Evolutionary conservation across 2,888 invertebrate genomes (phyloP).

Genomic region (Criorhina ranunculi): DNA sequence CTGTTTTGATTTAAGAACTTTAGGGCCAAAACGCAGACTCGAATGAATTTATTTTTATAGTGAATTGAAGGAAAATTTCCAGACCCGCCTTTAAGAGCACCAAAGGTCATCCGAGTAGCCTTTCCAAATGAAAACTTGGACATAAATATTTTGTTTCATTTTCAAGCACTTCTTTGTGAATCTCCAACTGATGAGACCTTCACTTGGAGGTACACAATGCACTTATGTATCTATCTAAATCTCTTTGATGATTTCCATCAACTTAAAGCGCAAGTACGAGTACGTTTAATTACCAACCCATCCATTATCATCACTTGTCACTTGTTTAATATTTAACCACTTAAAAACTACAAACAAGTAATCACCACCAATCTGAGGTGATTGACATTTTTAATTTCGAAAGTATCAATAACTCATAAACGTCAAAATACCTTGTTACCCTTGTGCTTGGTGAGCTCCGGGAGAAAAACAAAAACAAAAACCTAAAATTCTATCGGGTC

Average conservation of each 20-base stretch:
- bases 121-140: too few species aligned
- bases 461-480: conserved; percentile 1
- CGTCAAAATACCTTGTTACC: conserved; percentile 21
- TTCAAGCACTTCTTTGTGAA: too few species aligned
- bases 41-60: too few species aligned
- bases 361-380: conserved; percentile 15
- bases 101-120: too few species aligned
- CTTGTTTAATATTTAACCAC: conserved; percentile 13
- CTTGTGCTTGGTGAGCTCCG: not conserved
- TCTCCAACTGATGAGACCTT: not conserved
- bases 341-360: not conserved
- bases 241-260: not conserved
- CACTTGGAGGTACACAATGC: not conserved
- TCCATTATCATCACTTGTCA: conserved; percentile 15
- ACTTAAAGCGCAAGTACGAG: not conserved
- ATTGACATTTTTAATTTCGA: conserved; percentile 22
- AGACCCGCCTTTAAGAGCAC: too few species aligned
- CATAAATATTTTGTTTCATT: too few species aligned
- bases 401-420: conserved; percentile 11
- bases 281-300: conserved; percentile 11
- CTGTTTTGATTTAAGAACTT: too few species aligned
- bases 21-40: too few species aligned
- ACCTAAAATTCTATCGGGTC: conserved; percentile 2
- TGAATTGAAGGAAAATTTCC: too few species aligned
- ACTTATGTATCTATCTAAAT: too few species aligned